A percentile compares a stretch with the other conserved stretches of the same genome.
Conservation (phyloP, 2,113 vertebrate genomes). For the Amblyopsis rosae region DNA sequence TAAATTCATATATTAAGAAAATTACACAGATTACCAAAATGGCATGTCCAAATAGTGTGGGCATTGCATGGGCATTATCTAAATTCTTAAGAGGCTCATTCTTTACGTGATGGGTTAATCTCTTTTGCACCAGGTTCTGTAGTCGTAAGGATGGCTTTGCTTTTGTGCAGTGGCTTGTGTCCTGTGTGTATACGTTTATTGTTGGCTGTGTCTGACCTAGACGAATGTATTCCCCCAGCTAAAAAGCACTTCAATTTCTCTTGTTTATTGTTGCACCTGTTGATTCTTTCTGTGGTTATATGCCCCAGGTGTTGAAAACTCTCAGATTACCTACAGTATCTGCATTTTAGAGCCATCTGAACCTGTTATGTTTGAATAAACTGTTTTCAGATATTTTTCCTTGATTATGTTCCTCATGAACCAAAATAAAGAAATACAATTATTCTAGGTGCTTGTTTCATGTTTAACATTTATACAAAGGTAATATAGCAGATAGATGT, state of each 20-base stretch:
- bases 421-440: constrained; percentile 25
- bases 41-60: constrained; percentile 4
- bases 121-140: not conserved
- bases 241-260: constrained; percentile 21
- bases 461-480: not conserved
- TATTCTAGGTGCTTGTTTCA: not conserved
- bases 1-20: constrained; percentile 55
- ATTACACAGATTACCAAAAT: constrained; percentile 10
- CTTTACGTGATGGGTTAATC: not conserved
- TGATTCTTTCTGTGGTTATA: constrained; percentile 22
- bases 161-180: not conserved
- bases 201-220: not conserved
- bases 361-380: constrained; percentile 4
- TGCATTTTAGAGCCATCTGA: not conserved
- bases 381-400: constrained; percentile 29
- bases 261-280: not conserved
- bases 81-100: not conserved
- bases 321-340: not conserved
- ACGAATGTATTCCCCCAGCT: constrained; percentile 38
- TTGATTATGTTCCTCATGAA: constrained; percentile 47
- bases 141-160: not conserved
- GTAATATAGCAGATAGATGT: no score
- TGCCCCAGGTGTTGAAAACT: constrained; percentile 3
- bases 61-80: constrained; percentile 40
- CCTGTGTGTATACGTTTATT: not conserved